Evolutionary conservation across 2,113 vertebrate genomes (phyloP).

Genomic region (Corythornis madagascariensis): DNA sequence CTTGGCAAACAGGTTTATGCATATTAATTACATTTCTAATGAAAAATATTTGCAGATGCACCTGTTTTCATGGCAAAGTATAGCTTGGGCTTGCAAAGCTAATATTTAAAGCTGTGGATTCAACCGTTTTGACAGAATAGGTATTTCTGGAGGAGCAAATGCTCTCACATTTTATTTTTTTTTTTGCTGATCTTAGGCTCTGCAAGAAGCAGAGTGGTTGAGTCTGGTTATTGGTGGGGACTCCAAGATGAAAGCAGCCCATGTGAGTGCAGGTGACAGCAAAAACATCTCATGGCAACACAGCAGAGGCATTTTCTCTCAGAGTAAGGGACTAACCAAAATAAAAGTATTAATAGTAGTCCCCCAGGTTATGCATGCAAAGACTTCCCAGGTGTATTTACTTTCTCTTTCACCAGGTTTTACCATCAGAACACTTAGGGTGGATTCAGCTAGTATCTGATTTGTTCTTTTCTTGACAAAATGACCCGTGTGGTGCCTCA

Average conservation of each 20-base stretch:
- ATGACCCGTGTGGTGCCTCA: background rate
- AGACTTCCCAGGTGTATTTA: background rate
- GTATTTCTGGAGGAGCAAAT: background rate
- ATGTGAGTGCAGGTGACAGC: accelerated
- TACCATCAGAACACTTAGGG: background rate
- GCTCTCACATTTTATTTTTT: background rate
- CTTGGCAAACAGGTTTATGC: slow-evolving; percentile 51
- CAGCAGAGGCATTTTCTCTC: background rate
- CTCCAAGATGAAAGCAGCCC: background rate
- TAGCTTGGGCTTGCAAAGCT: background rate
- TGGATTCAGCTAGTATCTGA: background rate
- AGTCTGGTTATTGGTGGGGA: background rate
- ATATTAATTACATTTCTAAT: slow-evolving; percentile 64
- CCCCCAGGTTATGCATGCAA: background rate
- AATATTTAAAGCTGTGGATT: background rate
- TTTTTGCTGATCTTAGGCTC: background rate
- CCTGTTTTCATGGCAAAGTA: slow-evolving; percentile 26
- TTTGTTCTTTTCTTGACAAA: background rate
- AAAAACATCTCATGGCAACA: background rate
- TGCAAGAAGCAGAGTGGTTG: background rate
- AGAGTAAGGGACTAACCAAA: background rate
- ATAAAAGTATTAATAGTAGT: background rate
- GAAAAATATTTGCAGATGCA: slow-evolving; percentile 60
- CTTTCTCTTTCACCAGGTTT: background rate
- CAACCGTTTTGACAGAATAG: background rate